phyloP scores from a whole-genome alignment of 2,113 vertebrate species.

The Podarcis muralis region DNA sequence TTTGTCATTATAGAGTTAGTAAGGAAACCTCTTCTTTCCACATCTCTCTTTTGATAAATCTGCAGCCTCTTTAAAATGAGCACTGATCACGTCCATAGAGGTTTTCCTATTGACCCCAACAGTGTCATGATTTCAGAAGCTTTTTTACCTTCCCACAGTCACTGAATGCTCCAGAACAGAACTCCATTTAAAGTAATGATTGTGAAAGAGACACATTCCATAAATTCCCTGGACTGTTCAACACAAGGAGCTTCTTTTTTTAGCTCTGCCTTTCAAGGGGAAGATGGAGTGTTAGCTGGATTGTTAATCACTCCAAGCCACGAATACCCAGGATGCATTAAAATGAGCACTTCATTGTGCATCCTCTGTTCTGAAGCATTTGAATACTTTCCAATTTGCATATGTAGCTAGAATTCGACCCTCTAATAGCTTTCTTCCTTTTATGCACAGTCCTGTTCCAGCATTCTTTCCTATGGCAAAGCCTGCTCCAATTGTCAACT shows the following conservation, averaged over 20 bases:
- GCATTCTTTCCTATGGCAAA: background rate
- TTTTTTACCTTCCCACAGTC: background rate
- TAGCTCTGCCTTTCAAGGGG: background rate
- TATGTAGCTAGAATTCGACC: background rate
- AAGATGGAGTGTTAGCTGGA: constrained; percentile 3
- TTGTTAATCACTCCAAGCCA: background rate
- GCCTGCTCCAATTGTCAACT: background rate
- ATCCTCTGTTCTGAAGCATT: background rate
- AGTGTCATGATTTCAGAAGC: background rate
- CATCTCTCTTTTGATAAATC: background rate
- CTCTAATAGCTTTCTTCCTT: background rate
- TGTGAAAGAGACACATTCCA: background rate
- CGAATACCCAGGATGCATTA: background rate
- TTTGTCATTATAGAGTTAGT: too few relatives aligned
- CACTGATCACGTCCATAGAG: background rate
- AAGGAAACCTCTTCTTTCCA: background rate
- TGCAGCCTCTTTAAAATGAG: background rate
- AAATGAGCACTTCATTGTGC: background rate
- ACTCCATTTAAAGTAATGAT: background rate
- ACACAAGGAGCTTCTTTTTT: background rate
- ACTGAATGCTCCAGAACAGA: background rate
- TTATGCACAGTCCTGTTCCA: background rate
- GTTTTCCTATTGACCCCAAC: background rate
- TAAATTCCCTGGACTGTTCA: background rate
- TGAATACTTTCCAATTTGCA: background rate